phyloP scores from a whole-genome alignment of 1,140 invertebrate species.

The Himalopsyche phryganea region DNA sequence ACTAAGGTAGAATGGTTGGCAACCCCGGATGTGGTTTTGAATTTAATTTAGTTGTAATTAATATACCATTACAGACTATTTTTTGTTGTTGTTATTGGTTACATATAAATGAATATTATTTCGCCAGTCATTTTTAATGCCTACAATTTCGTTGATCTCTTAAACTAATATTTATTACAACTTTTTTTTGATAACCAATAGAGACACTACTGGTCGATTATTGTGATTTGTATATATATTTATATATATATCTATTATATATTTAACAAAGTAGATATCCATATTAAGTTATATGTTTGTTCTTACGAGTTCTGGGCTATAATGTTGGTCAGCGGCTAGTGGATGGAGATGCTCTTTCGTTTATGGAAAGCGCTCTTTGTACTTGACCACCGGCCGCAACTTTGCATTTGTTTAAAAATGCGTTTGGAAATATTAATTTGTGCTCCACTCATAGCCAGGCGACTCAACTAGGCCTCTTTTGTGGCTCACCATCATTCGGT shows the following conservation, averaged over 20 bases:
- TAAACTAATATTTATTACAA: background rate
- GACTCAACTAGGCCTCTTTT: slow-evolving; percentile 12
- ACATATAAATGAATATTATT: no score
- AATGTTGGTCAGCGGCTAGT: slow-evolving; percentile 11
- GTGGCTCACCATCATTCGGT: slow-evolving; percentile 12
- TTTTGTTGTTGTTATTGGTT: no score
- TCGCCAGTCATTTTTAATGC: background rate
- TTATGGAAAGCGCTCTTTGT: slow-evolving; percentile 17
- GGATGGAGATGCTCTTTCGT: slow-evolving; percentile 15
- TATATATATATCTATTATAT: background rate
- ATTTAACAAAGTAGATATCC: background rate
- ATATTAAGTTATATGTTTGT: background rate
- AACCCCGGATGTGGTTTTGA: no score
- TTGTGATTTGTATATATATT: background rate
- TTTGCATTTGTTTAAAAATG: slow-evolving; percentile 27
- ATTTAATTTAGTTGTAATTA: no score
- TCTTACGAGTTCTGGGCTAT: slow-evolving; percentile 10
- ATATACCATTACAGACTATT: no score
- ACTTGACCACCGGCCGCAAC: slow-evolving; percentile 2
- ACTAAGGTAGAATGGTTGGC: no score
- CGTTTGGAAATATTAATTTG: slow-evolving; percentile 7
- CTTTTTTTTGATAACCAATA: background rate
- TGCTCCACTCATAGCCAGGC: slow-evolving; percentile 11
- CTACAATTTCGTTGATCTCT: background rate
- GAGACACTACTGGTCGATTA: background rate